phyloP scores from a whole-genome alignment of 2,797 vertebrate species.

The Siniperca undulata region DNA sequence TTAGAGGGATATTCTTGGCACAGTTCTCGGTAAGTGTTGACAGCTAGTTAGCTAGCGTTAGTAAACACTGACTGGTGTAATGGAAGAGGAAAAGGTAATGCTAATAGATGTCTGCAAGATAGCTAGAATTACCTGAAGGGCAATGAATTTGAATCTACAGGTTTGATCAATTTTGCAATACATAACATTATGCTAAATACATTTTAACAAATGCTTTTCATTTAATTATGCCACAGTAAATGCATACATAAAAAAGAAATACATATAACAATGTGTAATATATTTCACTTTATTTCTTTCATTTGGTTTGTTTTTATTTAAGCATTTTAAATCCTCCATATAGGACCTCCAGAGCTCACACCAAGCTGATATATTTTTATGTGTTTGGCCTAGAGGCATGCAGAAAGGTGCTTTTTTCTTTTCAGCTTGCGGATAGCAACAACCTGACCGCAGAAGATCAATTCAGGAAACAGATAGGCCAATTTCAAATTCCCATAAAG shows the following conservation, averaged over 20 bases:
- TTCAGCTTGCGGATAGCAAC: background rate
- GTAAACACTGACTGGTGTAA: background rate
- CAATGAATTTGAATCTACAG: background rate
- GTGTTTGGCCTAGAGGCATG: background rate
- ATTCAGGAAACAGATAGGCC: conserved; percentile 34
- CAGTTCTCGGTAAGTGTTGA: background rate
- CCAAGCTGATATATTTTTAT: background rate
- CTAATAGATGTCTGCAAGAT: background rate
- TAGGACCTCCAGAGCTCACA: background rate
- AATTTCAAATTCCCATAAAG: conserved; percentile 50
- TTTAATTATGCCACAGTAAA: background rate
- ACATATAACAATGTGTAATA: background rate
- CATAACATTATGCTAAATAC: background rate
- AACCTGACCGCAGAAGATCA: conserved; percentile 27
- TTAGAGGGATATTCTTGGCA: background rate
- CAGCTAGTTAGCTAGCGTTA: background rate
- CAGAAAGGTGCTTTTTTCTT: background rate
- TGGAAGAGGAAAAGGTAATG: background rate
- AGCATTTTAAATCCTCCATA: background rate
- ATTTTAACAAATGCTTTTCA: background rate
- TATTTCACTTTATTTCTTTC: background rate
- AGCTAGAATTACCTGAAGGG: too few relatives aligned
- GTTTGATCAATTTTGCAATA: too few relatives aligned
- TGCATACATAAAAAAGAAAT: background rate
- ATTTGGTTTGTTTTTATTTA: background rate